Percentiles rank a stretch among this genome's conserved stretches.
phyloP scores from a whole-genome alignment of 2,113 vertebrate genomes.

The Centropus bengalensis region DNA sequence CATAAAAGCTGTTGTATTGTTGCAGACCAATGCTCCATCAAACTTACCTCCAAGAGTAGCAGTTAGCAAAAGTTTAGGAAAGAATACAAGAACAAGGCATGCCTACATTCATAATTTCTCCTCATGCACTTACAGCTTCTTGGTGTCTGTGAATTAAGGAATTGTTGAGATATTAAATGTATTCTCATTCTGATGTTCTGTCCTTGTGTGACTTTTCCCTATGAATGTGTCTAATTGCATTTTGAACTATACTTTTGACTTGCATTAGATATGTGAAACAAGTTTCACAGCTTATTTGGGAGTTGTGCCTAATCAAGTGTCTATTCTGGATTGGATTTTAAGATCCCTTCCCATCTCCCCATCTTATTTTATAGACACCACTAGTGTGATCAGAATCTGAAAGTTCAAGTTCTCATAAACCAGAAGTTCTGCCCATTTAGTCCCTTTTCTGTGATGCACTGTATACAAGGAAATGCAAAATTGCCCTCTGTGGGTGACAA shows the following conservation, averaged over 20 bases:
- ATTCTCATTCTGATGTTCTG: neutral
- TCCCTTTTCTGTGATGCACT: neutral
- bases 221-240: neutral
- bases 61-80: neutral
- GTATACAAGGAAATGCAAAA: neutral
- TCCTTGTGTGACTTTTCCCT: neutral
- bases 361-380: neutral
- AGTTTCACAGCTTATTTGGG: neutral
- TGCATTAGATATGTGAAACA: accelerated
- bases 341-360: neutral
- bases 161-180: neutral
- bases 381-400: neutral
- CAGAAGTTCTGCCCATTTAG: neutral
- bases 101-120: neutral
- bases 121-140: neutral
- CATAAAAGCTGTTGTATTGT: neutral
- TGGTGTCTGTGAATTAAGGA: neutral
- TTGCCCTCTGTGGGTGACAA: neutral
- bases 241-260: slow-evolving; percentile 9
- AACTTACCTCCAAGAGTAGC: neutral
- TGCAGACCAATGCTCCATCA: neutral
- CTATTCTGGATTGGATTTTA: neutral
- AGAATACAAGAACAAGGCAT: neutral
- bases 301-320: neutral
- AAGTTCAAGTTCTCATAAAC: neutral